Conservation (phyloP, 2,888 invertebrate genomes). For the Drosophila stalkeri region DNA sequence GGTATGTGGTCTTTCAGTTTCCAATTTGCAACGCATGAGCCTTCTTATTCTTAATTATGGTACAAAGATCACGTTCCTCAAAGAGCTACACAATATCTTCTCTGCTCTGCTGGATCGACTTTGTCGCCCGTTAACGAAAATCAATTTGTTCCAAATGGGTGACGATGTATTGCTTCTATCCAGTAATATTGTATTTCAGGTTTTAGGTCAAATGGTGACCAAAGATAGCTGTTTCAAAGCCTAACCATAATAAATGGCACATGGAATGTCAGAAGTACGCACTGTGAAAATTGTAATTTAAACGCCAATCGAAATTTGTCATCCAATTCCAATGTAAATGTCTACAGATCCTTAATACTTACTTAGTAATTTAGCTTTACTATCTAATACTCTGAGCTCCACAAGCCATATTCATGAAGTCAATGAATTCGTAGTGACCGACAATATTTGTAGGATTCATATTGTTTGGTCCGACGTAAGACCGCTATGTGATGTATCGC, state of each 20-base stretch:
- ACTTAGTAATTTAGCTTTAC: no score
- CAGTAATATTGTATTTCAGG: conserved; percentile 25
- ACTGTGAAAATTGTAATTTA: conserved; percentile 79
- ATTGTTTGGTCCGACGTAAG: no score
- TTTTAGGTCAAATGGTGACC: conserved; percentile 48
- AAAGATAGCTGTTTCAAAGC: conserved; percentile 55
- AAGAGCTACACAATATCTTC: conserved; percentile 30
- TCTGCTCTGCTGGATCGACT: conserved; percentile 45
- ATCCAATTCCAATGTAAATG: conserved; percentile 45
- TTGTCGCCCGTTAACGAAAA: conserved; percentile 66
- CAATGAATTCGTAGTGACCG: no score
- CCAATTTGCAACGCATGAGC: conserved; percentile 75
- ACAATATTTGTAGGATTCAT: no score
- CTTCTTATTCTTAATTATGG: conserved; percentile 60
- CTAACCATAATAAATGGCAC: conserved; percentile 28
- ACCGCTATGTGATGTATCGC: no score
- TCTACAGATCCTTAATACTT: conserved; percentile 13
- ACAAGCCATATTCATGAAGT: no score
- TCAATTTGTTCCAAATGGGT: conserved; percentile 80
- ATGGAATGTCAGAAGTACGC: conserved; percentile 22
- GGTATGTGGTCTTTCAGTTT: conserved; percentile 52
- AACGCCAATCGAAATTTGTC: conserved; percentile 73
- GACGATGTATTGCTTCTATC: conserved; percentile 52
- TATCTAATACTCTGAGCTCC: not conserved
- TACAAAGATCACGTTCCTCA: conserved; percentile 54